Evolutionary conservation across 2,888 invertebrate genomes (phyloP).

Genomic region (Eupithecia abbreviata): DNA sequence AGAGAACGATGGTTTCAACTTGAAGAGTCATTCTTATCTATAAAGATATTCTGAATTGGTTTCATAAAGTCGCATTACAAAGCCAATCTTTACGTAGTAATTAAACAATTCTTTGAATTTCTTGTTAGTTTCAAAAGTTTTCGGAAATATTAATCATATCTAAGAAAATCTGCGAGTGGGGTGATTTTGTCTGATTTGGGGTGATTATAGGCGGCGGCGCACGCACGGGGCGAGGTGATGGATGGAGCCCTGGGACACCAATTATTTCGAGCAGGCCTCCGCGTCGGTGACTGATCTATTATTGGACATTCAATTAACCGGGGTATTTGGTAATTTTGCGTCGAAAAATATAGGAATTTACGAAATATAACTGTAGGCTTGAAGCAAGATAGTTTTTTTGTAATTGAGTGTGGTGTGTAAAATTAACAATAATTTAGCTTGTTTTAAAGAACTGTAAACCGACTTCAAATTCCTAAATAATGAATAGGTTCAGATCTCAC

Average conservation of each 20-base stretch:
- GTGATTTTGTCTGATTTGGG: slow-evolving; percentile 8
- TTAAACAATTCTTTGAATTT: background rate
- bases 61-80: background rate
- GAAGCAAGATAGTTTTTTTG: background rate
- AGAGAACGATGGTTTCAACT: background rate
- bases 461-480: no score
- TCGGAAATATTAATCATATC: slow-evolving; percentile 18
- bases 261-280: slow-evolving; percentile 11
- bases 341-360: background rate
- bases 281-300: background rate
- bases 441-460: no score
- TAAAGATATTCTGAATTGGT: background rate
- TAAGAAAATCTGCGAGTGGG: slow-evolving; percentile 17
- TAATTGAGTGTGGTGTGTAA: background rate
- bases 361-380: background rate
- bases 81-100: background rate
- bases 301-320: background rate
- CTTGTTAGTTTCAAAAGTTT: background rate
- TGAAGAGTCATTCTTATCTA: background rate
- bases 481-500: no score
- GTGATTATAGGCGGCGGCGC: slow-evolving; percentile 1
- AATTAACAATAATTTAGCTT: background rate
- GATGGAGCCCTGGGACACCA: slow-evolving; percentile 9
- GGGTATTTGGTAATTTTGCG: background rate
- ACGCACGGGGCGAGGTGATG: background rate